Evolutionary conservation across 2,113 vertebrate genomes (phyloP), one percentile per base, ranked within the genome.

Genomic region (Epinephelus fuscoguttatus): DNA sequence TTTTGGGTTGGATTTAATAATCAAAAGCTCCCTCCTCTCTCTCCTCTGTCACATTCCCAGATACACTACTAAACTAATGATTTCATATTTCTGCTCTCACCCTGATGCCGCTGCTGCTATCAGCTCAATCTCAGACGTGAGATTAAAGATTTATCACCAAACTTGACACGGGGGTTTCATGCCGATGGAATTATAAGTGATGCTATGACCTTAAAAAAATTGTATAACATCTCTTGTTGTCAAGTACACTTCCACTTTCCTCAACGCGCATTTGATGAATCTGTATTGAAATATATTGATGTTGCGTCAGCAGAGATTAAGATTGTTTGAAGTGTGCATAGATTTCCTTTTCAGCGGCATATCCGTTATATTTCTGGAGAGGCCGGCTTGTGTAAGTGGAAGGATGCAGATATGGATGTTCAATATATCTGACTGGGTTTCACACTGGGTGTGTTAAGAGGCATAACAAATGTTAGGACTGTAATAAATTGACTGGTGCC

Each of bases 261-360:
- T 49, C 1, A 47, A 81, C 53, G 80, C 50, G 33, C 55, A 19
- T 82, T 82, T 93, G 91, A 94, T 90, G 82, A 93, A 94, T 93
- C 76, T 52, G 68, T 90, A 93, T 93, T 83, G 91, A 93, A 91
- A 87, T 42, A 49, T 91, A 94, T 94, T 64, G 92, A 93, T 40
- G 59, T 75, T 60, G 40, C 57, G 88, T 86, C 92, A 88, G 64
- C 23, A 12, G 71, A 93, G 94, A 94, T 94, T 94, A 94, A 93
- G 90, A 90, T 88, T 90, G 85, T 94, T 93, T 94, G 90, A 94
- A 93, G 89, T 93, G 89, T 47, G 69, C 89, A 94, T 94, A 27
- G 93, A 94, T 94, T 94, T 94, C 71, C 89, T 82, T 88, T 92
- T 93, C 71, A 25, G 61, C 52, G 56, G 76, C 69, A 60, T 84